A percentile compares a stretch with the other conserved stretches of the same genome.
Conservation (phyloP, 2,888 invertebrate species). For the Drosophila fulvimacula region DNA sequence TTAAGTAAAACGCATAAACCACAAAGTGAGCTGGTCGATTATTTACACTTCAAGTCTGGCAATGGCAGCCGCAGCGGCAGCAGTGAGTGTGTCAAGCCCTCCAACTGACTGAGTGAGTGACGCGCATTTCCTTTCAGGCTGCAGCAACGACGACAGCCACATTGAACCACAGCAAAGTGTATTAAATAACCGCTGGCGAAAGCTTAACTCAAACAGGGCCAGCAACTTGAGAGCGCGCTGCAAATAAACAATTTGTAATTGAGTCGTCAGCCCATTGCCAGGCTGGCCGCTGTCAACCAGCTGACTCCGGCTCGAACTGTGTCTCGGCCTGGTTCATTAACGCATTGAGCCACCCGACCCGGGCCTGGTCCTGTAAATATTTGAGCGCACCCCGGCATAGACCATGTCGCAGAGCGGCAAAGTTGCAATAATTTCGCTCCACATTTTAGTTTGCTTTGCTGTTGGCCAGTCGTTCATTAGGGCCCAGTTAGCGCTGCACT, state of each 20-base stretch:
- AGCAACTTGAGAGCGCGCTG: constrained; percentile 44
- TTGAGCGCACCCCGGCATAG: constrained; percentile 35
- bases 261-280: constrained; percentile 59
- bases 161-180: constrained; percentile 59
- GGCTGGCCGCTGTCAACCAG: constrained; percentile 11
- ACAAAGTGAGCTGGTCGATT: constrained; percentile 68
- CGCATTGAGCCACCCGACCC: constrained; percentile 26
- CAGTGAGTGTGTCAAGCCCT: constrained; percentile 60
- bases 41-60: constrained; percentile 65
- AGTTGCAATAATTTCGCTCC: constrained; percentile 40
- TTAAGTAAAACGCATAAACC: constrained; percentile 80
- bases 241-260: constrained; percentile 72
- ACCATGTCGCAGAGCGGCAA: not conserved
- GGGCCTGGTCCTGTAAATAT: constrained; percentile 60
- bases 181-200: constrained; percentile 77
- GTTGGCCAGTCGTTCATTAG: constrained; percentile 47
- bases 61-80: not conserved
- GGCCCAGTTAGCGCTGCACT: constrained; percentile 21
- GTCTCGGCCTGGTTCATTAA: constrained; percentile 47
- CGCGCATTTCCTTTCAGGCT: constrained; percentile 48
- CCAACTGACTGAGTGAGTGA: constrained; percentile 14
- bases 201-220: constrained; percentile 61
- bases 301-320: constrained; percentile 4
- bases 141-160: constrained; percentile 28
- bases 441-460: constrained; percentile 39